Conservation (phyloP, 2,113 vertebrate genomes). For the Uria aalge region DNA sequence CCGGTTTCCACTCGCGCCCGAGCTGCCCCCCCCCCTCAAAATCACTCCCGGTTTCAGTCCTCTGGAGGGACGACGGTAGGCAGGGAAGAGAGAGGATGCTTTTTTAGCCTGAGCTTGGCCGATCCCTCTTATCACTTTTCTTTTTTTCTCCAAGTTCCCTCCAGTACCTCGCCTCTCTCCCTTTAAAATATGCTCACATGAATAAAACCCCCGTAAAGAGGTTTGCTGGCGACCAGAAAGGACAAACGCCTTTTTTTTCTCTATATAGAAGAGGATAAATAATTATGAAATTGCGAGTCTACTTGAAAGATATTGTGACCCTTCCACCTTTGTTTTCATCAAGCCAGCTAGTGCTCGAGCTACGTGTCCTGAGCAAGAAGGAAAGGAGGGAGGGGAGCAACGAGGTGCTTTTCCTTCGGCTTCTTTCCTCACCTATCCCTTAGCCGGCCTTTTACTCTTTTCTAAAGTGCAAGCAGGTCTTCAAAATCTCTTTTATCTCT, state of each 20-base stretch:
- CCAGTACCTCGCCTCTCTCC: neutral
- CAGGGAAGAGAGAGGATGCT: neutral
- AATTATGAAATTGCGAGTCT: neutral
- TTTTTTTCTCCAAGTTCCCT: constrained; percentile 25
- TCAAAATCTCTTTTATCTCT: constrained; percentile 74
- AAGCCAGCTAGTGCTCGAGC: constrained; percentile 50
- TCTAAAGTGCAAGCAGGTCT: neutral
- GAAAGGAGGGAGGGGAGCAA: neutral
- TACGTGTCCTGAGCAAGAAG: constrained; percentile 34
- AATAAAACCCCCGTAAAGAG: neutral
- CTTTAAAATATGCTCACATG: neutral
- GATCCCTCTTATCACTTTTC: neutral
- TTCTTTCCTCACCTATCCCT: neutral
- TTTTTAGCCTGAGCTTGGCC: neutral
- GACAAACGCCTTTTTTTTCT: neutral
- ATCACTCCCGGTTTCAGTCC: neutral
- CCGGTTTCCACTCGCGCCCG: neutral
- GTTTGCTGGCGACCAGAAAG: neutral
- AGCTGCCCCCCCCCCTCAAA: neutral
- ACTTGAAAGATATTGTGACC: constrained; percentile 32
- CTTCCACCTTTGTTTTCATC: constrained; percentile 55
- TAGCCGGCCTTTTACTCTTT: constrained; percentile 75
- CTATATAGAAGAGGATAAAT: neutral
- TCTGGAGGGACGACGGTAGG: neutral
- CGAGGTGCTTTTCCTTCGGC: constrained; percentile 53